phyloP scores from a whole-genome alignment of 2,797 vertebrate genomes.

The Liasis olivaceus region DNA sequence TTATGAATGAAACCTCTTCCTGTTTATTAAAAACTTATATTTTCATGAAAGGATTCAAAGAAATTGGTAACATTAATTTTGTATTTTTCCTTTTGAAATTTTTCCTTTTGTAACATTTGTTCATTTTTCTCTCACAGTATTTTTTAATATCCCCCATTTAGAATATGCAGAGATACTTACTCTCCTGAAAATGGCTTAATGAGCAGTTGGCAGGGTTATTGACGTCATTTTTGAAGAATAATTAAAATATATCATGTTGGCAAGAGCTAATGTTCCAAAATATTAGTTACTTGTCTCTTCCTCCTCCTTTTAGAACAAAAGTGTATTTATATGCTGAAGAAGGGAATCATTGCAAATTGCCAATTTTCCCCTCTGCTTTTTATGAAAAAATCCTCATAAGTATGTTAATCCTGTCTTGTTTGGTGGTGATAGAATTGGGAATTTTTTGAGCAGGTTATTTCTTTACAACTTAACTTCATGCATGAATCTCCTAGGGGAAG shows the following conservation, averaged over 20 bases:
- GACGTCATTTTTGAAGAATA: neutral
- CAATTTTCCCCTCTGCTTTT: neutral
- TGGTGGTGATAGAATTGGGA: too few species aligned
- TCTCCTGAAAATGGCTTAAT: neutral
- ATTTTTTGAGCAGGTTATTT: neutral
- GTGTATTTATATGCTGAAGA: neutral
- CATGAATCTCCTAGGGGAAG: constrained; percentile 77
- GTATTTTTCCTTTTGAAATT: neutral
- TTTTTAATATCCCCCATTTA: neutral
- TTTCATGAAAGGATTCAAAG: neutral
- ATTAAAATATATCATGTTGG: neutral
- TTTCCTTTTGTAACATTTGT: neutral
- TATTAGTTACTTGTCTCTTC: neutral
- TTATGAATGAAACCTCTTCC: neutral
- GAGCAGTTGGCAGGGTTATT: neutral
- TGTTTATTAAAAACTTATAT: neutral
- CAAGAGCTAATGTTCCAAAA: neutral
- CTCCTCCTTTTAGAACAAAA: neutral
- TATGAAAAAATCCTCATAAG: neutral
- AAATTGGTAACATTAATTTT: neutral
- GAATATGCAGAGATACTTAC: neutral
- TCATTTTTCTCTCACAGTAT: neutral
- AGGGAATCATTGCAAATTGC: neutral
- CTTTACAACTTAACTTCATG: neutral
- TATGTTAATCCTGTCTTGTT: neutral